These are phyloP conservation scores for Brachirus orientalis DNA, from an alignment of 2,113 vertebrate species.

Conservation along the genomic window DNA sequence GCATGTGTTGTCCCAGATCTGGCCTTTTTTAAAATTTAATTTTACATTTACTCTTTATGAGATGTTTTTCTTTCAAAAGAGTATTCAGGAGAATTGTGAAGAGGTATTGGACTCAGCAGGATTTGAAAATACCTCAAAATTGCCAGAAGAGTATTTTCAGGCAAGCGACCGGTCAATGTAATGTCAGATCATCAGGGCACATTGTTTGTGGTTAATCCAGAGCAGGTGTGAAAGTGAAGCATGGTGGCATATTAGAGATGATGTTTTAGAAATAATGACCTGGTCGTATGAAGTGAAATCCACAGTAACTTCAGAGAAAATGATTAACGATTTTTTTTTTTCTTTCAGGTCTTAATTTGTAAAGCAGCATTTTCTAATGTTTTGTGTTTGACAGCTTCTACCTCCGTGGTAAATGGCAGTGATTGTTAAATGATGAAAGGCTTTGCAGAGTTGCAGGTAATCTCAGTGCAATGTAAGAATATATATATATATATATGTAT, in stretches of 20 bases:
- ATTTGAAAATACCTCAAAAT: constrained; percentile 71
- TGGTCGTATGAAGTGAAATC: constrained; percentile 1
- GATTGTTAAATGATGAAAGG: constrained; percentile 67
- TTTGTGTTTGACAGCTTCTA: constrained; percentile 65
- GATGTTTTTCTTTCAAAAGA: background rate
- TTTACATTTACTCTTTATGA: background rate
- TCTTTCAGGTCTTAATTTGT: constrained; percentile 36
- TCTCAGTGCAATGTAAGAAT: constrained; percentile 60
- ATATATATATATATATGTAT: too few relatives aligned
- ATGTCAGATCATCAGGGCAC: constrained; percentile 67
- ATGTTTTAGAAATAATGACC: constrained; percentile 38
- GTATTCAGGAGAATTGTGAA: constrained; percentile 14
- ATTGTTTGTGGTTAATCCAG: constrained; percentile 49
- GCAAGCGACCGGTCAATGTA: constrained; percentile 45
- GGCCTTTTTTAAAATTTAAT: constrained; percentile 3
- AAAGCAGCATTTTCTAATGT: constrained; percentile 27
- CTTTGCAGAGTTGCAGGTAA: constrained; percentile 57
- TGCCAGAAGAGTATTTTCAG: constrained; percentile 55
- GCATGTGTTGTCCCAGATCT: constrained; percentile 15
- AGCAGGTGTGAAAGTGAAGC: constrained; percentile 32
- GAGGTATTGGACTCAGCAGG: constrained; percentile 56
- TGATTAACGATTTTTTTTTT: too few relatives aligned
- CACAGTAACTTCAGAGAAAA: background rate
- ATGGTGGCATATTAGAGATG: constrained; percentile 10
- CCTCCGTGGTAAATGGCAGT: constrained; percentile 69